Evolutionary conservation across 2,888 invertebrate genomes (phyloP), one percentile per base, ranked within the genome.

Genomic region (Acronicta aceris): DNA sequence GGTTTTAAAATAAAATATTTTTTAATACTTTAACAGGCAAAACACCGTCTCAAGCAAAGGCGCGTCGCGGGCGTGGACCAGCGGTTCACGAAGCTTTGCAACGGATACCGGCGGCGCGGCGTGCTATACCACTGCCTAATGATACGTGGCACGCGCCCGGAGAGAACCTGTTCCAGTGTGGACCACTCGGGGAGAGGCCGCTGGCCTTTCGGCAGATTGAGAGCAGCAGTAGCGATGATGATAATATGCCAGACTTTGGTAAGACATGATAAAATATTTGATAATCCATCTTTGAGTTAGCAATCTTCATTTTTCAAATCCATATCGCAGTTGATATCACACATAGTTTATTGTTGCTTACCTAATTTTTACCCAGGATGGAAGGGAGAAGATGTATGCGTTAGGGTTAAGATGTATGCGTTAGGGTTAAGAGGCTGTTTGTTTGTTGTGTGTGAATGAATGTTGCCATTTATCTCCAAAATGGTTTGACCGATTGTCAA

Each of bases 21-120:
- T 53, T 12, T 43, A 16, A 3, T 2, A 21, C 4, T 21, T 55
- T 21, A 47, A 33, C 65, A 89, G 89, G 78, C n/a, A 90, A 89
- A 78, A 73, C 84, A 46, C 70, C 83, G 21, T 74, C 82, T 25
- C 83, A 87, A 64, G 59, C 89, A 5, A 93, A 91, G 71, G 72
- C 86, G 10, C 87, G 89, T 2, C 88, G 90, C 9, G 95, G 95
- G 7, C 84, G 95, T 0, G 95, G 95, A 12, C 95, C 95, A 0
- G 91, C 95, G 10, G 87, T 95, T 27, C 95, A 96, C 72, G 96
- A 96, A 81, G 95, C 95, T 0, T 78, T 96, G 56, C 95, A 96
- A 78, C 95, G 96, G 95, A 95, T 96, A 95, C 89, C 94, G 47
- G 70, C 81, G 62, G 87, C 81, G 54, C 70, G 81, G 8, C 86